These are phyloP conservation scores for Cossypha polioptera DNA, from an alignment of 2,797 vertebrate genomes.

Conservation along the genomic window DNA sequence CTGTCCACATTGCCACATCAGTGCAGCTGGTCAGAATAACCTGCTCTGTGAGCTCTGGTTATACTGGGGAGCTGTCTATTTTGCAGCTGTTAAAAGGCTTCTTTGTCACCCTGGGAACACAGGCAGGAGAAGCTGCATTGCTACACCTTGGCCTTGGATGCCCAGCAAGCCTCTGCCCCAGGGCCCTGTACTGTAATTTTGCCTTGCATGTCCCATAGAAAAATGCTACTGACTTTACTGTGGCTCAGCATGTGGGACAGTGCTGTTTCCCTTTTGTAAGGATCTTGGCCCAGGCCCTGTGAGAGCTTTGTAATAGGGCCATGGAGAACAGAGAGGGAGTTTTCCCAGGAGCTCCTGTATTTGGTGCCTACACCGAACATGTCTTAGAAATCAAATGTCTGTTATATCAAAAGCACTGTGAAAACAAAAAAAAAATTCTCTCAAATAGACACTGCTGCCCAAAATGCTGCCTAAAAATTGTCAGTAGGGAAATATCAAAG, in stretches of 20 bases:
- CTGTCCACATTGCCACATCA: neutral
- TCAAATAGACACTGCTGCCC: neutral
- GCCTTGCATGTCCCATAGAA: neutral
- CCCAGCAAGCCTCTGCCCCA: neutral
- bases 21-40: neutral
- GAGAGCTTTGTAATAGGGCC: neutral
- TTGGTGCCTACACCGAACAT: neutral
- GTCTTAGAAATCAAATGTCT: neutral
- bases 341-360: neutral
- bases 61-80: neutral
- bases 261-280: neutral
- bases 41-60: neutral
- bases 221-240: neutral
- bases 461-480: neutral
- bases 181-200: neutral
- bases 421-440: neutral
- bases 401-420: neutral
- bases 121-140: neutral
- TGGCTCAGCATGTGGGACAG: neutral
- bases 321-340: neutral
- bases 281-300: neutral
- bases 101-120: accelerated
- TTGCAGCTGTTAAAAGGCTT: neutral
- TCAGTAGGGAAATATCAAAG: neutral
- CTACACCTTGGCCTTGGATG: neutral